These are phyloP conservation scores for Eriosoma lanigerum DNA, from an alignment of 1,140 invertebrate species.

Conservation along the genomic window DNA sequence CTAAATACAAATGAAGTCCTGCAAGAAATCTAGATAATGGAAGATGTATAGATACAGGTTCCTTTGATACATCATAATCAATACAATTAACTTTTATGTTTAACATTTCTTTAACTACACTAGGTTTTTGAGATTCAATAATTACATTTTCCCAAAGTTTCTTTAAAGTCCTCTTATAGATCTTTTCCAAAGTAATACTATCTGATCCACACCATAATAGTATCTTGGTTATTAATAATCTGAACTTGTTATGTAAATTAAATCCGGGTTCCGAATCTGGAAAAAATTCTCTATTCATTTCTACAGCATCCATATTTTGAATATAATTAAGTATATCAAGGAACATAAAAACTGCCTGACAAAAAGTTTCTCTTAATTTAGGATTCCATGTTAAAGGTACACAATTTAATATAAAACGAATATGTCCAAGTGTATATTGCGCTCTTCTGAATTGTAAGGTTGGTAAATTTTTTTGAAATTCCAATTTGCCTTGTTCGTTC, in stretches of 20 bases:
- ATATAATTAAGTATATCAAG: slow-evolving; percentile 83
- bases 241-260: slow-evolving; percentile 91
- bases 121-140: slow-evolving; percentile 59
- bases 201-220: slow-evolving; percentile 91
- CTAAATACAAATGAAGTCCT: slow-evolving; percentile 80
- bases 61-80: slow-evolving; percentile 83
- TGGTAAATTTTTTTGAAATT: slow-evolving; percentile 59
- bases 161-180: slow-evolving; percentile 70
- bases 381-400: slow-evolving; percentile 78
- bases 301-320: slow-evolving; percentile 89
- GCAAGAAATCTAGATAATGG: slow-evolving; percentile 85
- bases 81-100: slow-evolving; percentile 76
- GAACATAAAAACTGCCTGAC: slow-evolving; percentile 79
- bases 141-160: slow-evolving; percentile 61
- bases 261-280: slow-evolving; percentile 99
- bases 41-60: slow-evolving; percentile 83
- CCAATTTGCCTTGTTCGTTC: slow-evolving; percentile 66
- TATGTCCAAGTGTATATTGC: slow-evolving; percentile 85
- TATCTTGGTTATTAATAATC: slow-evolving; percentile 81
- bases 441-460: slow-evolving; percentile 80
- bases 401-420: slow-evolving; percentile 83
- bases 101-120: slow-evolving; percentile 66
- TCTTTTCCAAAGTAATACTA: slow-evolving; percentile 73
- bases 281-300: no score
- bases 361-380: slow-evolving; percentile 77